Percentiles rank a stretch among this genome's conserved stretches.
Conservation (phyloP, 2,797 vertebrate genomes). For the Phataginus tetradactyla region DNA sequence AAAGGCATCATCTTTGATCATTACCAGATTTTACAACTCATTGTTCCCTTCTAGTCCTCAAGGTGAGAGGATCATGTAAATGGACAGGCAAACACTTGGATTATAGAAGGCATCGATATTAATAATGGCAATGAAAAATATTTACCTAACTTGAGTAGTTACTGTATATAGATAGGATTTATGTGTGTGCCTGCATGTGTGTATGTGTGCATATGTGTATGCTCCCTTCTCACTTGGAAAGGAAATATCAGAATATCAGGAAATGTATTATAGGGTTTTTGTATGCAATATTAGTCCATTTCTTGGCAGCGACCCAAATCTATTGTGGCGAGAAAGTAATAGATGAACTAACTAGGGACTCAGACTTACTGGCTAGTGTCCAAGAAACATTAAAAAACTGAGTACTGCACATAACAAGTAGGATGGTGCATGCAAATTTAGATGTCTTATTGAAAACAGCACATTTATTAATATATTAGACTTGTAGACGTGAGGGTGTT, state of each 20-base stretch:
- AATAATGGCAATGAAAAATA: conserved; percentile 68
- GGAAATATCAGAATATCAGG: conserved; percentile 81
- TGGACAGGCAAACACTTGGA: conserved; percentile 55
- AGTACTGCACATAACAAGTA: conserved; percentile 88
- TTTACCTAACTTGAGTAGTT: conserved; percentile 61
- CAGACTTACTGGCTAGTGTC: conserved; percentile 87
- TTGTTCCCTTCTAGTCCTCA: conserved; percentile 59
- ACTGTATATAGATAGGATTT: conserved; percentile 38
- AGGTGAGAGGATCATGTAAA: conserved; percentile 74
- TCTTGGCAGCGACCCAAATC: conserved; percentile 87
- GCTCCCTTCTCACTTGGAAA: conserved; percentile 50
- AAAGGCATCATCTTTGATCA: conserved; percentile 73
- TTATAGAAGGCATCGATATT: conserved; percentile 55
- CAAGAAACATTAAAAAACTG: conserved; percentile 89
- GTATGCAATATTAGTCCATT: conserved; percentile 87
- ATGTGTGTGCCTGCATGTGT: background rate
- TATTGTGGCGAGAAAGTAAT: conserved; percentile 89
- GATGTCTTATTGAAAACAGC: conserved; percentile 88
- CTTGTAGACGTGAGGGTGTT: conserved; percentile 82
- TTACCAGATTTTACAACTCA: conserved; percentile 78
- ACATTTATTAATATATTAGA: conserved; percentile 88
- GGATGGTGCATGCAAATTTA: conserved; percentile 88
- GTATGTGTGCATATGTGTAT: background rate
- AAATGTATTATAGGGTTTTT: conserved; percentile 80
- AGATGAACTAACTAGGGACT: conserved; percentile 89